Conservation (phyloP, 2,797 vertebrate genomes). For the Halcyon leucocephala region DNA sequence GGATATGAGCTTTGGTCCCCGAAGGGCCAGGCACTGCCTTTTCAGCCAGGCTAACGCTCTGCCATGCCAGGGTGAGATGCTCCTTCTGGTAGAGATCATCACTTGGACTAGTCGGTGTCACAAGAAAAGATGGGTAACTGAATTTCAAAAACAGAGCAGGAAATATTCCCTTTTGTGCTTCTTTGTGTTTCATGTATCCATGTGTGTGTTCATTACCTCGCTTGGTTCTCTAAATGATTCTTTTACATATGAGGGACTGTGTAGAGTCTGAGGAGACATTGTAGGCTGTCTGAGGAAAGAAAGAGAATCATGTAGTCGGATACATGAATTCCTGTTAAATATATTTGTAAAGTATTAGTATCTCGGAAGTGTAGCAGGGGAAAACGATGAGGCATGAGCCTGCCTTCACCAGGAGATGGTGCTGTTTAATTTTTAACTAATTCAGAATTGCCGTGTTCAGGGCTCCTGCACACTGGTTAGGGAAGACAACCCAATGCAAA, state of each 20-base stretch:
- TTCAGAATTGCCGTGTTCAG: background rate
- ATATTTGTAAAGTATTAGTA: background rate
- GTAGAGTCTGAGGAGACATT: background rate
- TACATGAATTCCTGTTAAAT: background rate
- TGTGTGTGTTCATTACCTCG: background rate
- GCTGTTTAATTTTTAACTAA: slow-evolving; percentile 34
- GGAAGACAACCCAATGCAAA: background rate
- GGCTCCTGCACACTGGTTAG: background rate
- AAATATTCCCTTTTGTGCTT: background rate
- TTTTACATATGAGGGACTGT: background rate
- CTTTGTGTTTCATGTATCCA: background rate
- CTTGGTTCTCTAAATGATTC: background rate
- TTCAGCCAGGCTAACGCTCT: background rate
- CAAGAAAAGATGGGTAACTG: background rate
- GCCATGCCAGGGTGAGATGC: background rate
- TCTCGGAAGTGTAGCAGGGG: background rate
- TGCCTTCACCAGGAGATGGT: slow-evolving; percentile 49
- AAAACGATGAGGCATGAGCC: background rate
- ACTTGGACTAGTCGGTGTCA: background rate
- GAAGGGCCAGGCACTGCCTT: background rate
- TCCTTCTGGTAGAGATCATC: background rate
- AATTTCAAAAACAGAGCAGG: background rate
- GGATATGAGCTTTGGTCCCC: background rate
- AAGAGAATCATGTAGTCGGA: background rate
- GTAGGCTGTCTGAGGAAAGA: background rate